Evolutionary conservation across 2,888 invertebrate species (phyloP), one percentile per base, ranked within the genome.

Genomic region (Eurytoma adleriae): DNA sequence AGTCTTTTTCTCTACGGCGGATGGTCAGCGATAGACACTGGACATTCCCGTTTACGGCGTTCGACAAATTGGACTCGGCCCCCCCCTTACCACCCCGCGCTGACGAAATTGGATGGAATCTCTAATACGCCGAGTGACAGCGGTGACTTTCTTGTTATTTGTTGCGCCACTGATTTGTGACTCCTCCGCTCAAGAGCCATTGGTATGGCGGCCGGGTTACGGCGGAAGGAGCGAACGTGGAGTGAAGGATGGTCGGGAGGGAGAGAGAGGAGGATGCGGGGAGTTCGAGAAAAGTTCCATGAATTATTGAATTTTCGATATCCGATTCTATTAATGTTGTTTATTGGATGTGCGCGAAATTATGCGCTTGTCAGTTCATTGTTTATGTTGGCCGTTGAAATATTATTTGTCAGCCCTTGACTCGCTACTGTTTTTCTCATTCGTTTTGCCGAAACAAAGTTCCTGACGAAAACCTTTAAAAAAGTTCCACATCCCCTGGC

Each of bases 251-350:
- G 40, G 40, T 7, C 40, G 40, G n/a, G 40, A 1, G n/a, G 18
- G 30, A 62, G 30, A 10, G 61, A 61, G 64, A 50, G 70, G 57
- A 7, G 48, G 16, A 20, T 12, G 30, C 64, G 59, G 59, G 24
- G n/a, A 59, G 52, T 68, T 54, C 16, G 52, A 71, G 62, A 54
- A 61, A 72, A 72, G 30, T 72, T 72, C 61, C 30, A 72, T 78
- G 72, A 78, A 78, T 78, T 72, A 78, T 78, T 72, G 61, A 78
- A 72, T 68, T 67, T 18, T 67, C 72, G 68, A 72, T 78, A 78
- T 78, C 67, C 52, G 72, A 30, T 59, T 72, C 72, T 61, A 72
- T 61, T 72, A 78, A 59, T 16, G 64, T 67, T 77, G 70, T 69
- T 77, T 70, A 70, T 59, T 30, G 59, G 76, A 48, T 75, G n/a